Evolutionary conservation across 2,113 vertebrate genomes (phyloP), one percentile per base, ranked within the genome.

Genomic region (Mirza zaza): DNA sequence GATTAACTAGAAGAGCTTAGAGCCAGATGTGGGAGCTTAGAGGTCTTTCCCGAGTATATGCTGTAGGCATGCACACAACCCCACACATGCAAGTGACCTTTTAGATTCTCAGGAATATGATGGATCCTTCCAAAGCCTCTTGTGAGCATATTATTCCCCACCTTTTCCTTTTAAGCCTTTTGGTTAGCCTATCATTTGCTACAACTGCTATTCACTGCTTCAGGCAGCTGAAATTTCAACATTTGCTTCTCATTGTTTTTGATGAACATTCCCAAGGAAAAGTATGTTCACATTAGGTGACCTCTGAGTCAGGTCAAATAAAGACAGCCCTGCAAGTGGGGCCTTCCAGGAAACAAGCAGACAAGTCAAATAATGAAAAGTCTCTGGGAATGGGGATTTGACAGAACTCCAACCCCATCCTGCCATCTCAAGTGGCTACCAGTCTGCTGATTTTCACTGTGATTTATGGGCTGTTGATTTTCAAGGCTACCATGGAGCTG

Each of bases 181-280:
- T 73, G 63, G 21, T 86, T 90, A 81, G 21, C 9, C 39, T 27
- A 59, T 55, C 45, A 13, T 61, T 80, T 95, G n/a, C 34, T 68
- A 67, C 48, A 79, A 75, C 50, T 61, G 29, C 32, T 82, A 88
- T 57, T 88, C 65, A 81, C 50, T 77, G 18, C 34, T 67, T 76
- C 77, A 77, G 10, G 36, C 25, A 94, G 17, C 42, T 91, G 25
- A 87, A 75, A 90, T 67, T 59, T 87, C 59, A 91, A 55, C 42
- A 55, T 91, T 84, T 84, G 18, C 45, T 45, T 94, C 61, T 95
- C 27, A n/a, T 5, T 85, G 45, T 61, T 97, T 94, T 71, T 39
- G 36, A 88, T 17, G 67, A 97, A 91, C 4, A 57, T 61, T 45
- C 13, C 73, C 25, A 84, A 50, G 45, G 18, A 91, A 76, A 65